Evolutionary conservation across 2,113 vertebrate species (phyloP).

Genomic region (Hippocampus barbouri): DNA sequence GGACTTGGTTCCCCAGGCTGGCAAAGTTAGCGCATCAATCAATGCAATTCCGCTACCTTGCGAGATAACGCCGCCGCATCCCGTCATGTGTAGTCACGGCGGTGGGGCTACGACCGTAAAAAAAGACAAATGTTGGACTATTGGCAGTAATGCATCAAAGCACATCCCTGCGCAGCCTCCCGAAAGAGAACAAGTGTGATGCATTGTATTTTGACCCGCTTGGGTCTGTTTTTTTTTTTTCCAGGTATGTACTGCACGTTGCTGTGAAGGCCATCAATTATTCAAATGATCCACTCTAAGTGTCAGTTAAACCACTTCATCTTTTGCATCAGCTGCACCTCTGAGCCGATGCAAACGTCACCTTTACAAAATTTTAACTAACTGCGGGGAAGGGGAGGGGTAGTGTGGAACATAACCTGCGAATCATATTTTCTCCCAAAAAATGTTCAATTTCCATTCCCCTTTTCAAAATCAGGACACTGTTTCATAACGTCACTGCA

Average conservation of each 20-base stretch:
- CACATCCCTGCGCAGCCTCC: not conserved
- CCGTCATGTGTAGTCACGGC: not conserved
- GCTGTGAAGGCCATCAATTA: not conserved
- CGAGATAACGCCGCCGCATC: not conserved
- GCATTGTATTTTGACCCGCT: not conserved
- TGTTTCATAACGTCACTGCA: no score
- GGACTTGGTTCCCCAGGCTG: not conserved
- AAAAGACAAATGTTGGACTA: not conserved
- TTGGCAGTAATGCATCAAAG: not conserved
- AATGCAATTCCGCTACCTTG: not conserved
- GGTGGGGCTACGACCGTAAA: not conserved
- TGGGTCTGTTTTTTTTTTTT: not conserved
- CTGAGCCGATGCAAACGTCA: not conserved
- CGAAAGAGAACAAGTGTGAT: not conserved
- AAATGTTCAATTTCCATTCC: no score
- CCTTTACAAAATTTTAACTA: no score
- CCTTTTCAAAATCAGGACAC: no score
- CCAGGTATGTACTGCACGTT: constrained; percentile 2
- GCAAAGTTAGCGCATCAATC: not conserved
- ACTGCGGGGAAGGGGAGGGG: no score
- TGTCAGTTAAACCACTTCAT: not conserved
- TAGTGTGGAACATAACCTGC: no score
- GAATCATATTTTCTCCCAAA: no score
- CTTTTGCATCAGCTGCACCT: not conserved
- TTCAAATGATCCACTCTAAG: not conserved